phyloP scores from a whole-genome alignment of 2,888 invertebrate genomes.

The Acanthoscelides obtectus region DNA sequence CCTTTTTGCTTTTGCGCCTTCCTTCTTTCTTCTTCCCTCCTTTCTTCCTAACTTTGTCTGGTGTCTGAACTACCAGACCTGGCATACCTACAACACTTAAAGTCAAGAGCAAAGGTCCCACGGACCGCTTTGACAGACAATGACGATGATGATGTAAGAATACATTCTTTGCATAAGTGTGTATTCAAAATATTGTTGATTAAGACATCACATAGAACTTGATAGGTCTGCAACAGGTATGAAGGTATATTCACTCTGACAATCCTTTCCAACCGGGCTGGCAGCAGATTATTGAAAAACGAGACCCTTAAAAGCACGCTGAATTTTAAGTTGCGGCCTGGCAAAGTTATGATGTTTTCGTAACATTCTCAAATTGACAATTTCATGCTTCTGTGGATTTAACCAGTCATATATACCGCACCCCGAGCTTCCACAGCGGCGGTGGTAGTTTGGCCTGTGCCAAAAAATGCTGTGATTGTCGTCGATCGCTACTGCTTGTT shows the following conservation, averaged over 20 bases:
- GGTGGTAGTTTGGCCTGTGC: background rate
- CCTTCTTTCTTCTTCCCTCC: too few relatives aligned
- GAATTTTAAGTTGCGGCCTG: slow-evolving; percentile 1
- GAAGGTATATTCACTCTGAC: background rate
- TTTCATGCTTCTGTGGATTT: slow-evolving; percentile 12
- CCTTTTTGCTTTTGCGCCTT: too few relatives aligned
- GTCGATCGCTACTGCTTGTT: background rate
- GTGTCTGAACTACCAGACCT: too few relatives aligned
- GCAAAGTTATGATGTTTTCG: slow-evolving; percentile 13
- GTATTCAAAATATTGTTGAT: too few relatives aligned
- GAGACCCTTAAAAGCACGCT: background rate
- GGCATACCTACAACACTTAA: too few relatives aligned
- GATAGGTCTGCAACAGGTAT: too few relatives aligned
- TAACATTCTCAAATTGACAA: slow-evolving; percentile 17
- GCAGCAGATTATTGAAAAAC: background rate
- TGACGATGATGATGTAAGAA: too few relatives aligned
- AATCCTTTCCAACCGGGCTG: background rate
- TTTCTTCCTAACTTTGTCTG: too few relatives aligned
- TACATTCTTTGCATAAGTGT: too few relatives aligned
- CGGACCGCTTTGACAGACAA: too few relatives aligned
- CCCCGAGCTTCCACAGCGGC: background rate
- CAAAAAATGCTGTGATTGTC: background rate
- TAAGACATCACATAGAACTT: too few relatives aligned
- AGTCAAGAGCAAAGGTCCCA: too few relatives aligned
- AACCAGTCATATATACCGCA: slow-evolving; percentile 10